Conservation (phyloP, 1,140 invertebrate species). For the Babylonia areolata region DNA sequence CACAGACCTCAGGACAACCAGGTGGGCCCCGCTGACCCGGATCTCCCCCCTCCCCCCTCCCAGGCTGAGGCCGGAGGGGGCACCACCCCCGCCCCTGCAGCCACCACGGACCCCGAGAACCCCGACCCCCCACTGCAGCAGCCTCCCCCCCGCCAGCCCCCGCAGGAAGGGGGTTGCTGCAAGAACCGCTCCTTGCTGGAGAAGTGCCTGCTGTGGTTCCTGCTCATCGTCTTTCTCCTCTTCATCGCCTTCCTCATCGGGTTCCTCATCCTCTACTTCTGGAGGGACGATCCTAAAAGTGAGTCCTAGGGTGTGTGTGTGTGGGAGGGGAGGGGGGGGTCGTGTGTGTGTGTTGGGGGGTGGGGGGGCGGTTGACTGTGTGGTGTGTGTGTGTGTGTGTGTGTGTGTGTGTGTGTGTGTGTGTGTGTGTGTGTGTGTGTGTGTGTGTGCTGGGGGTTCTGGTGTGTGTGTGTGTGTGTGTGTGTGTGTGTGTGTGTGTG, state of each 20-base stretch:
- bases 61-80: not conserved
- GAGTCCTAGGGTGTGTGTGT: not conserved
- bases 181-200: slow-evolving; percentile 27
- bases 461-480: not conserved
- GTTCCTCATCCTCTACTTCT: slow-evolving; percentile 28
- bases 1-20: slow-evolving; percentile 34
- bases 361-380: too few species aligned
- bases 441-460: not conserved
- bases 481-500: slow-evolving; percentile 9
- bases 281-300: slow-evolving; percentile 26
- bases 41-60: slow-evolving; percentile 7
- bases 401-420: not conserved
- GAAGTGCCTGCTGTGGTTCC: slow-evolving; percentile 25
- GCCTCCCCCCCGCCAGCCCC: not conserved
- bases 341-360: too few species aligned
- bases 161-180: slow-evolving; percentile 18
- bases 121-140: not conserved
- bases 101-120: not conserved
- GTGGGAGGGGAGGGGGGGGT: too few species aligned
- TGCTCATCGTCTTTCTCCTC: slow-evolving; percentile 27
- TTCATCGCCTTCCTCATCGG: slow-evolving; percentile 39
- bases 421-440: slow-evolving; percentile 13
- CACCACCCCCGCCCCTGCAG: not conserved
- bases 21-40: slow-evolving; percentile 12
- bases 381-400: too few species aligned